phyloP scores from a whole-genome alignment of 2,113 vertebrate species.

The Pituophis catenifer region DNA sequence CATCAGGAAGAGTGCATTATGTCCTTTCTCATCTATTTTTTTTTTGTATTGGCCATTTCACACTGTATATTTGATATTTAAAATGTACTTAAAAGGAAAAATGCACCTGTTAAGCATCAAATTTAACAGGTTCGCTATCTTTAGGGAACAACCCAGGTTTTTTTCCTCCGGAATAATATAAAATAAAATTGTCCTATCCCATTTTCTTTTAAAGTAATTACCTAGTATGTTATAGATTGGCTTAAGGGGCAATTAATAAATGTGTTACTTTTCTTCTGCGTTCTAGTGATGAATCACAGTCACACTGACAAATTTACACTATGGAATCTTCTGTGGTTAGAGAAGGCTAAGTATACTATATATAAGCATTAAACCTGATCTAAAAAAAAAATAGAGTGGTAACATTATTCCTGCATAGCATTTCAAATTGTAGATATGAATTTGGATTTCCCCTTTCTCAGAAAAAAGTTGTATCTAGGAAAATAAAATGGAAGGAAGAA shows the following conservation, averaged over 20 bases:
- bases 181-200: neutral
- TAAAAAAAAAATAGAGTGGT: too few species aligned
- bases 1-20: neutral
- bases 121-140: neutral
- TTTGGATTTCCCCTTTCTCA: too few species aligned
- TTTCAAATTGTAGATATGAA: too few species aligned
- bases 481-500: too few species aligned
- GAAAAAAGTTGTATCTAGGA: too few species aligned
- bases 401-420: too few species aligned
- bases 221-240: neutral
- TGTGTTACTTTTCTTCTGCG: too few species aligned
- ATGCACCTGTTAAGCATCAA: neutral
- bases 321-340: too few species aligned
- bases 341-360: too few species aligned
- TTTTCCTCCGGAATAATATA: neutral
- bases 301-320: too few species aligned
- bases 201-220: neutral
- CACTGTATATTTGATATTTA: neutral
- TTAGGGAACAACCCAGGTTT: neutral
- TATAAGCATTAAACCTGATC: too few species aligned
- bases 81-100: neutral
- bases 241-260: neutral
- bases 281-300: too few species aligned
- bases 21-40: neutral
- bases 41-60: neutral